These are phyloP conservation scores for Rotaria macrura DNA, from an alignment of 2,888 invertebrate genomes.

Conservation along the genomic window DNA sequence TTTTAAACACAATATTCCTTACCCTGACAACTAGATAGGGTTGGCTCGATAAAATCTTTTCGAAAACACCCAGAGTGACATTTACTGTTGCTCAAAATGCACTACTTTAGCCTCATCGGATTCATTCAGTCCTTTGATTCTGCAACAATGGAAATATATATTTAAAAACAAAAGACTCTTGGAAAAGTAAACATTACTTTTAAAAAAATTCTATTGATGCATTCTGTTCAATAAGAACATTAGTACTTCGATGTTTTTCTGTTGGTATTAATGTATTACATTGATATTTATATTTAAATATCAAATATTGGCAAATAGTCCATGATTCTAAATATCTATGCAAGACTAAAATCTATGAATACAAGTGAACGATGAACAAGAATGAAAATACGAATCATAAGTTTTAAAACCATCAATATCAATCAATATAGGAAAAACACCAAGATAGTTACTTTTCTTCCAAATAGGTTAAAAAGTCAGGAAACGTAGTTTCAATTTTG, in stretches of 20 bases:
- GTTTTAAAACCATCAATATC: not conserved
- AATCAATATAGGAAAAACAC: not conserved
- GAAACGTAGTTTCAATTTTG: not conserved
- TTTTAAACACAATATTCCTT: not conserved
- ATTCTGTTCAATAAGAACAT: not conserved
- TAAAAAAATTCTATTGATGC: not conserved
- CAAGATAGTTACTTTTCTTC: not conserved
- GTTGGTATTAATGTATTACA: not conserved
- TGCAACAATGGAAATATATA: not conserved
- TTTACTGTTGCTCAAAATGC: not conserved
- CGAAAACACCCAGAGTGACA: not conserved
- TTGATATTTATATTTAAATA: not conserved
- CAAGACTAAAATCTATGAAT: not conserved
- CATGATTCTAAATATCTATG: constrained; percentile 8
- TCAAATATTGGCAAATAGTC: not conserved
- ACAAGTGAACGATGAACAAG: not conserved
- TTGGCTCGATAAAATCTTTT: not conserved
- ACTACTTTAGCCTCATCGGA: not conserved
- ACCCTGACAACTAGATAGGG: not conserved
- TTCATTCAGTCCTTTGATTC: not conserved
- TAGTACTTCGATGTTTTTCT: not conserved
- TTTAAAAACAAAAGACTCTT: no score
- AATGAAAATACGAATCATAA: not conserved
- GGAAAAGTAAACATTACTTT: not conserved
- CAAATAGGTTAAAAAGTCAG: not conserved